Percentiles rank a stretch among this genome's conserved stretches.
phyloP scores from a whole-genome alignment of 2,113 vertebrate genomes.

The Eulemur rufifrons region DNA sequence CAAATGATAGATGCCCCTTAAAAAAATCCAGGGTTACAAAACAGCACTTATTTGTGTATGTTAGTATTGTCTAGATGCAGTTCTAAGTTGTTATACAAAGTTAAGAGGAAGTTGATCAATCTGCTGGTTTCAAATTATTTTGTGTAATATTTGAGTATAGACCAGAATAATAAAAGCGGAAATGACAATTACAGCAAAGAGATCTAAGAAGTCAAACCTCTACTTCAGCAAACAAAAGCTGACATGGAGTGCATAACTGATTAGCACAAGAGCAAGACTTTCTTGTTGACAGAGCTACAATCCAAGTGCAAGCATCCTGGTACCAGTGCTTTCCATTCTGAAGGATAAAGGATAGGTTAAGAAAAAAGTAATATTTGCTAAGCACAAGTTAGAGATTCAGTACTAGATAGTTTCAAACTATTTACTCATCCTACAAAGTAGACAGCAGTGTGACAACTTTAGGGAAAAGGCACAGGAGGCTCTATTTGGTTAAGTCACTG shows the following conservation, averaged over 20 bases:
- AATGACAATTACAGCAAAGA: not conserved
- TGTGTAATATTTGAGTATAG: not conserved
- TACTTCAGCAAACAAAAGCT: not conserved
- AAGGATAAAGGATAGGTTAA: not conserved
- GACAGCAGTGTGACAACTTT: too few relatives aligned
- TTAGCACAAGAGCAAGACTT: not conserved
- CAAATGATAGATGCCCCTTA: not conserved
- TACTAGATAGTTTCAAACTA: not conserved
- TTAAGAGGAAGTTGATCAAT: not conserved
- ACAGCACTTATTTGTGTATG: not conserved
- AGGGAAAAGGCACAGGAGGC: not conserved
- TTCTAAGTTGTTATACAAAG: not conserved
- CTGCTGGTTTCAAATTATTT: not conserved
- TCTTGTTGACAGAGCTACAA: not conserved
- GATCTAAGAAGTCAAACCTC: not conserved
- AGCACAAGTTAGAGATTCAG: not conserved
- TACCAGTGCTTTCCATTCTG: not conserved
- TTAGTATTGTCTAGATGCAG: slow-evolving; percentile 15
- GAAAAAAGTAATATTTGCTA: not conserved
- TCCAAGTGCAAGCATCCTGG: not conserved
- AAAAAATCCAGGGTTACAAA: not conserved
- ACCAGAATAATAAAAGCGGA: not conserved
- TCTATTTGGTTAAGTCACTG: not conserved
- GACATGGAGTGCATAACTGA: not conserved
- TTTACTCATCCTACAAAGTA: not conserved